phyloP scores from a whole-genome alignment of 2,797 vertebrate species.

The Sarcoramphus papa region DNA sequence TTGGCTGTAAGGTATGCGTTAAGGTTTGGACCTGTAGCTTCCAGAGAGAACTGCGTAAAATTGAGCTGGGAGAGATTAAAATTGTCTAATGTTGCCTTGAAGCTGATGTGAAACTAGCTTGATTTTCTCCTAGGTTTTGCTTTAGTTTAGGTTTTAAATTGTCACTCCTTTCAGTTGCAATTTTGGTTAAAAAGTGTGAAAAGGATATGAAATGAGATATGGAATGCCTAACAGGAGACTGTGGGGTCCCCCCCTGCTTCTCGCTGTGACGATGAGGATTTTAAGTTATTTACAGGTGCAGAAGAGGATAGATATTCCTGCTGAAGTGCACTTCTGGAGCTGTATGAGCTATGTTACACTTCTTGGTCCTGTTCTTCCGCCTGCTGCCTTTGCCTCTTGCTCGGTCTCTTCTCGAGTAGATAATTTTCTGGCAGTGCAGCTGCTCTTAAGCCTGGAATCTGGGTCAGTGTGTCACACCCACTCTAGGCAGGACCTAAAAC shows the following conservation, averaged over 20 bases:
- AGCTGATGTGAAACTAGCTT: neutral
- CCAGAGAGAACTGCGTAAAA: neutral
- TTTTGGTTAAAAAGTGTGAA: neutral
- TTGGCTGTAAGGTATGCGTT: neutral
- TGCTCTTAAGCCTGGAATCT: neutral
- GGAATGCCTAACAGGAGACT: neutral
- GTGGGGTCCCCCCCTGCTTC: fast-evolving
- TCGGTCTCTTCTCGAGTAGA: neutral
- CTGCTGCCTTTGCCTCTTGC: neutral
- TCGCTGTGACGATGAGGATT: neutral
- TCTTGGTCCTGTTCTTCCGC: neutral
- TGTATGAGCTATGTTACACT: fast-evolving
- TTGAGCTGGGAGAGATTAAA: neutral
- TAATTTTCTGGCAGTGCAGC: neutral
- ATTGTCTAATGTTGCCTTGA: neutral
- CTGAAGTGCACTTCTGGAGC: neutral
- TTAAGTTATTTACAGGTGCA: neutral
- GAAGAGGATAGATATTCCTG: neutral
- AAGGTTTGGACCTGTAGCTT: neutral
- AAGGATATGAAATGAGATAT: fast-evolving
- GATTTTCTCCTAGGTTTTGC: neutral
- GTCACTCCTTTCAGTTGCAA: neutral
- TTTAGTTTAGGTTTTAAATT: neutral
- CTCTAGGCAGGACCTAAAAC: neutral
- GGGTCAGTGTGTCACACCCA: constrained; percentile 56